These are phyloP conservation scores for Rhegmatorhina hoffmannsi DNA, from an alignment of 2,113 vertebrate species.

Conservation along the genomic window DNA sequence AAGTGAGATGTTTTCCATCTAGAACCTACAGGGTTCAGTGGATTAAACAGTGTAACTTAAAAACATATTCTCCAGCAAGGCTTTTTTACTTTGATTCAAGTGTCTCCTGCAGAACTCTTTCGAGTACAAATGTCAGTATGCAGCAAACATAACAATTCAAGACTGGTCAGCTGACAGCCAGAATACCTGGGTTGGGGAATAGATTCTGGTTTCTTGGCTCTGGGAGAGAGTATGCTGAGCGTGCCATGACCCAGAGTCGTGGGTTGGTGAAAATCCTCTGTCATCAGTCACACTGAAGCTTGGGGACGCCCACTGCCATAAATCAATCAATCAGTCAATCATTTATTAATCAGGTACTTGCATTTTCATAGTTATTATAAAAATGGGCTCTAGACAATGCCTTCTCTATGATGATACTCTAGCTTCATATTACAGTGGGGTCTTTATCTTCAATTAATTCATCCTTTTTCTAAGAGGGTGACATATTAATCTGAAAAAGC, in stretches of 20 bases:
- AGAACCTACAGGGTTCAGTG: not conserved
- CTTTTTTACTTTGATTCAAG: not conserved
- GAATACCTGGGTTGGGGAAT: constrained; percentile 78
- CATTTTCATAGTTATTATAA: constrained; percentile 62
- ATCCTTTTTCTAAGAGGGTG: not conserved
- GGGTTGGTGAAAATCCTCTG: constrained; percentile 77
- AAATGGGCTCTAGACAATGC: constrained; percentile 54
- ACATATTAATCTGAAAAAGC: not conserved
- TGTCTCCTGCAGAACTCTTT: not conserved
- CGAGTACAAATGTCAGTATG: constrained; percentile 29
- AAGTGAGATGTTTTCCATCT: not conserved
- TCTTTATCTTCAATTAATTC: not conserved
- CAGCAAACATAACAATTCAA: constrained; percentile 68
- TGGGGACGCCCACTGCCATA: constrained; percentile 76
- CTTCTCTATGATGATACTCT: not conserved
- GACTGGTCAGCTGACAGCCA: constrained; percentile 67
- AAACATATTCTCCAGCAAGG: not conserved
- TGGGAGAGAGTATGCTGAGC: constrained; percentile 73
- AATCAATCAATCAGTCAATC: constrained; percentile 77
- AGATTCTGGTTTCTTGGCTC: constrained; percentile 75
- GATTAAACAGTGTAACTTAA: not conserved
- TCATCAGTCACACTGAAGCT: constrained; percentile 77
- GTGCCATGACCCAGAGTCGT: constrained; percentile 74
- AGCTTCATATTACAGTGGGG: not conserved
- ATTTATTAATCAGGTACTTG: constrained; percentile 64